These are phyloP conservation scores for Pomacea canaliculata DNA, from an alignment of 2,888 invertebrate species.

Conservation along the genomic window DNA sequence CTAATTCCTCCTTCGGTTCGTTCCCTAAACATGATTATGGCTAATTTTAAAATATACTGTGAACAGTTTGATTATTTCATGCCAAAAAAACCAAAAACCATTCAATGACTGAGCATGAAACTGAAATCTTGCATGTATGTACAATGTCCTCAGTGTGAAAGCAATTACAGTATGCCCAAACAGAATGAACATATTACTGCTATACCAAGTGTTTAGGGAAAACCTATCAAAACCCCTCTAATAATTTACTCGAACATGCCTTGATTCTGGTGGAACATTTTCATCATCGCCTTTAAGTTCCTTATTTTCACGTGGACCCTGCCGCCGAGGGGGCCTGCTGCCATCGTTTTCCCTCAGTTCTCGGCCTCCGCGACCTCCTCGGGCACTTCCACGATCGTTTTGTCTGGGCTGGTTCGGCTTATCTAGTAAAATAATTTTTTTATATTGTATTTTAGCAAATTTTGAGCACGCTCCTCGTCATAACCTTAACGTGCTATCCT, in stretches of 20 bases:
- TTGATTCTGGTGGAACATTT: constrained; percentile 42
- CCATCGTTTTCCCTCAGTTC: constrained; percentile 35
- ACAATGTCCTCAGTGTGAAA: background rate
- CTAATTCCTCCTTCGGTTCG: background rate
- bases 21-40: background rate
- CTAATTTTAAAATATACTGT: too few relatives aligned
- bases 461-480: background rate
- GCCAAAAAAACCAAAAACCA: too few relatives aligned
- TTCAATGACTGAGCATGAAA: too few relatives aligned
- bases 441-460: too few relatives aligned
- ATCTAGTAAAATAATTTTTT: constrained; percentile 9
- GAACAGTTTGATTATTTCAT: too few relatives aligned
- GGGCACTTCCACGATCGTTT: constrained; percentile 25
- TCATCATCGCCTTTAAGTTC: constrained; percentile 43
- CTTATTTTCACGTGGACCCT: constrained; percentile 25
- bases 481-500: background rate
- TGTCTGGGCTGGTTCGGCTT: constrained; percentile 22
- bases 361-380: constrained; percentile 26
- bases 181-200: too few relatives aligned
- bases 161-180: background rate
- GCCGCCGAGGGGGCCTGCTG: constrained; percentile 46
- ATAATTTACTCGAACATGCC: constrained; percentile 5
- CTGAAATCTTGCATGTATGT: too few relatives aligned
- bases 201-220: too few relatives aligned
- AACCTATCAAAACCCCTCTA: too few relatives aligned